Percentiles rank a stretch among this genome's conserved stretches.
These are phyloP conservation scores for Linnaemya tessellans DNA, from an alignment of 2,888 invertebrate genomes.

Conservation along the genomic window DNA sequence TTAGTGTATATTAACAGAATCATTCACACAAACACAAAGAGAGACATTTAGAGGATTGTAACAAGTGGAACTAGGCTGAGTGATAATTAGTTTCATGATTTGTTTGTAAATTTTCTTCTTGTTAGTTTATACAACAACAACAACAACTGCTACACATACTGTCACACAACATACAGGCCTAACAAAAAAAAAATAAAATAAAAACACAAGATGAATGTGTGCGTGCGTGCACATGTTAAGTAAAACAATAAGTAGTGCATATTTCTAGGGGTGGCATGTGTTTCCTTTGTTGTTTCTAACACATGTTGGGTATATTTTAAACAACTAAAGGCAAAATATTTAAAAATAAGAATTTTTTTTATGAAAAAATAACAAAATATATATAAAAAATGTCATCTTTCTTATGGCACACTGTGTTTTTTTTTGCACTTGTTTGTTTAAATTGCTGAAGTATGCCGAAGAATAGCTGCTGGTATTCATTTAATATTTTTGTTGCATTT, in stretches of 20 bases:
- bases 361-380: not conserved
- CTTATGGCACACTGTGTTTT: not conserved
- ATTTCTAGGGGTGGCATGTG: slow-evolving; percentile 30
- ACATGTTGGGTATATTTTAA: slow-evolving; percentile 25
- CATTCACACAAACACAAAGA: slow-evolving; percentile 5
- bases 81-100: slow-evolving; percentile 71
- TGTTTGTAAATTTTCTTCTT: slow-evolving; percentile 64
- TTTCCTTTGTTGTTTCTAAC: not conserved
- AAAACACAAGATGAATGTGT: not conserved
- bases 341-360: slow-evolving; percentile 11
- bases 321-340: slow-evolving; percentile 46
- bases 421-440: slow-evolving; percentile 16
- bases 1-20: slow-evolving; percentile 4
- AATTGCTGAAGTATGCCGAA: slow-evolving; percentile 3
- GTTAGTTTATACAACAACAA: slow-evolving; percentile 35
- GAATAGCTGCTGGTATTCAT: not conserved
- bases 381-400: slow-evolving; percentile 12
- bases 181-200: not conserved
- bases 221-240: slow-evolving; percentile 16
- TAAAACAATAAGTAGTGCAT: slow-evolving; percentile 42
- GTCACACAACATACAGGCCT: not conserved
- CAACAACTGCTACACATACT: not conserved
- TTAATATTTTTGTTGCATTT: not conserved
- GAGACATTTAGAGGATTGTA: slow-evolving; percentile 24
- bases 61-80: slow-evolving; percentile 65